Percentiles rank a stretch among this genome's conserved stretches.
phyloP scores from a whole-genome alignment of 2,888 invertebrate genomes.

The Amblyteles armatorius region DNA sequence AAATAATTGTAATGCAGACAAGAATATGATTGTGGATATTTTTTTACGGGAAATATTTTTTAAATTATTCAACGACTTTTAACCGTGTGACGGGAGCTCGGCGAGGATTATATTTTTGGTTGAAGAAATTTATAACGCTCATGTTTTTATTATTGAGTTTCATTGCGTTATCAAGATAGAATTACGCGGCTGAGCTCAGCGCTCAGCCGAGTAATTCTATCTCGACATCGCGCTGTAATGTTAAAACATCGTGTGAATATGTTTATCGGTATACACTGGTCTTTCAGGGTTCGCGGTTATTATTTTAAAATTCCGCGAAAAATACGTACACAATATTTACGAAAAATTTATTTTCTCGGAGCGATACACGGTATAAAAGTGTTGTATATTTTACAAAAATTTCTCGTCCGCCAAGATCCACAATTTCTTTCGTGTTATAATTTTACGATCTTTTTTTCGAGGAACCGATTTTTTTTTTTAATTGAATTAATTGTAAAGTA shows the following conservation, averaged over 20 bases:
- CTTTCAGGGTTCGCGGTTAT: slow-evolving; percentile 39
- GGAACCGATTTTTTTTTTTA: background rate
- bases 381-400: background rate
- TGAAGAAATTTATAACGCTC: slow-evolving; percentile 17
- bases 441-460: background rate
- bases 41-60: no score
- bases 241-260: background rate
- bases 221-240: background rate
- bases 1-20: background rate
- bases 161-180: background rate
- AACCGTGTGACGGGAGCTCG: background rate
- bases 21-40: background rate
- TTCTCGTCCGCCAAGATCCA: background rate
- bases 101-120: background rate
- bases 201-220: background rate
- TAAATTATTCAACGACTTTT: background rate
- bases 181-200: no score
- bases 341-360: background rate
- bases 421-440: background rate
- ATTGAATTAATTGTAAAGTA: background rate
- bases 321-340: background rate
- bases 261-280: background rate
- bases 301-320: no score
- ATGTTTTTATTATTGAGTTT: background rate
- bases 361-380: background rate